Percentiles rank a stretch among this genome's conserved stretches.
Conservation (phyloP, 2,888 invertebrate species). For the Unio delphinus region DNA sequence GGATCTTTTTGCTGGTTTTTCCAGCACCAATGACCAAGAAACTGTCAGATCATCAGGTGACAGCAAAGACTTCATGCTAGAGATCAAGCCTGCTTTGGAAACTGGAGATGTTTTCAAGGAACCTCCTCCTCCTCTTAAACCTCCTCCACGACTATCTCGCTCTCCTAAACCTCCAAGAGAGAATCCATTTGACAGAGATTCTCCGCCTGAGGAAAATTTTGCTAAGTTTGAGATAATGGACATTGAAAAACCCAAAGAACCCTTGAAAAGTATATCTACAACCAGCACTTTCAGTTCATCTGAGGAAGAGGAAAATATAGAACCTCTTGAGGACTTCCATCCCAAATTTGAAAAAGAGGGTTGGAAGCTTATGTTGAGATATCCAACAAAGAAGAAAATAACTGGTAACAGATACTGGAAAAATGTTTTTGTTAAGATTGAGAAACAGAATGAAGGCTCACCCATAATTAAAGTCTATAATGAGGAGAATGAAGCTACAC, state of each 20-base stretch:
- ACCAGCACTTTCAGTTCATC: slow-evolving; percentile 58
- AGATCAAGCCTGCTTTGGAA: slow-evolving; percentile 45
- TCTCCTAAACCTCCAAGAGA: slow-evolving; percentile 64
- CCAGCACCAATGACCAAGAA: slow-evolving; percentile 30
- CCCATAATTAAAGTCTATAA: slow-evolving; percentile 86
- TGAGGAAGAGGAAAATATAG: slow-evolving; percentile 53
- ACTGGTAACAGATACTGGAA: slow-evolving; percentile 88
- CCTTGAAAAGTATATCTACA: slow-evolving; percentile 48
- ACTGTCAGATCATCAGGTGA: slow-evolving; percentile 37
- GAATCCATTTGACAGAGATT: slow-evolving; percentile 71
- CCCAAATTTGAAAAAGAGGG: slow-evolving; percentile 85
- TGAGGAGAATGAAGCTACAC: slow-evolving; percentile 87
- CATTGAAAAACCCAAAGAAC: slow-evolving; percentile 38
- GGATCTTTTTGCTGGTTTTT: slow-evolving; percentile 29
- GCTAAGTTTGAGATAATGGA: slow-evolving; percentile 64
- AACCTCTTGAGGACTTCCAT: slow-evolving; percentile 87
- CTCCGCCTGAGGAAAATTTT: slow-evolving; percentile 68
- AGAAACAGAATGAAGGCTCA: slow-evolving; percentile 79
- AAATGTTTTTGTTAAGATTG: slow-evolving; percentile 90
- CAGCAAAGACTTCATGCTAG: slow-evolving; percentile 45
- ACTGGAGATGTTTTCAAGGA: slow-evolving; percentile 9
- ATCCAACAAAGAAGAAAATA: slow-evolving; percentile 73
- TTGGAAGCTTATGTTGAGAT: slow-evolving; percentile 96
- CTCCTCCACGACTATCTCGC: slow-evolving; percentile 58
- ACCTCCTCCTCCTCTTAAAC: slow-evolving; percentile 50